phyloP scores from a whole-genome alignment of 2,888 invertebrate genomes.

The Polyommatus iphigenia region DNA sequence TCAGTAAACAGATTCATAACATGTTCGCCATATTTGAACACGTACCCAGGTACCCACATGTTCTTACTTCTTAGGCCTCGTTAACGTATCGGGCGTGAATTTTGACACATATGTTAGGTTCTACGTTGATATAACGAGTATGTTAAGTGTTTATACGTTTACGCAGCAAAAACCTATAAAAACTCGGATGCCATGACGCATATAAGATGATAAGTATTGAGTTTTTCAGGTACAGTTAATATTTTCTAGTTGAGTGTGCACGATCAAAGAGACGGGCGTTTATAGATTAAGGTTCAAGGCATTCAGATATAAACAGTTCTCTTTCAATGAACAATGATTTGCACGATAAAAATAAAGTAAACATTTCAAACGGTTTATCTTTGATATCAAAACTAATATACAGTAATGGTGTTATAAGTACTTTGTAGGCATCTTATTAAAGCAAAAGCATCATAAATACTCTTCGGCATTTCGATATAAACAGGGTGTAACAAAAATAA shows the following conservation, averaged over 20 bases:
- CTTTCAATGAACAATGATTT: constrained; percentile 21
- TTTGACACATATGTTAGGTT: neutral
- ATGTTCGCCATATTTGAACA: neutral
- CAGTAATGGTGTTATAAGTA: neutral
- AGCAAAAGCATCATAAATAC: neutral
- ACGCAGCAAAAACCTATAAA: constrained; percentile 10
- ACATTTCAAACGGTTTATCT: constrained; percentile 4
- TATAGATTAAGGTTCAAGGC: constrained; percentile 30
- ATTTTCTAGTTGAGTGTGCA: constrained; percentile 41
- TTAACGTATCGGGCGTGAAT: constrained; percentile 6
- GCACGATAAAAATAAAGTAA: constrained; percentile 24
- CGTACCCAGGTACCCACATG: neutral
- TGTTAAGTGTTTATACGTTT: neutral
- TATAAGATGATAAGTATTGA: neutral
- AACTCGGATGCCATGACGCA: neutral
- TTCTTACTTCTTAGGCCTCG: neutral
- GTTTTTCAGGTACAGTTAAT: constrained; percentile 41
- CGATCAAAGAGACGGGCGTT: constrained; percentile 28
- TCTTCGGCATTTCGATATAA: neutral
- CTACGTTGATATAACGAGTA: neutral
- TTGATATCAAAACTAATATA: constrained; percentile 11
- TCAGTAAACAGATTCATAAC: constrained; percentile 5
- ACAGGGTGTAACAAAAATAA: too few relatives aligned
- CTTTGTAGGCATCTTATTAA: neutral
- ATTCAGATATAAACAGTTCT: constrained; percentile 23